These are phyloP conservation scores for Mesoclemmys tuberculata DNA, from an alignment of 2,113 vertebrate genomes.

Conservation along the genomic window DNA sequence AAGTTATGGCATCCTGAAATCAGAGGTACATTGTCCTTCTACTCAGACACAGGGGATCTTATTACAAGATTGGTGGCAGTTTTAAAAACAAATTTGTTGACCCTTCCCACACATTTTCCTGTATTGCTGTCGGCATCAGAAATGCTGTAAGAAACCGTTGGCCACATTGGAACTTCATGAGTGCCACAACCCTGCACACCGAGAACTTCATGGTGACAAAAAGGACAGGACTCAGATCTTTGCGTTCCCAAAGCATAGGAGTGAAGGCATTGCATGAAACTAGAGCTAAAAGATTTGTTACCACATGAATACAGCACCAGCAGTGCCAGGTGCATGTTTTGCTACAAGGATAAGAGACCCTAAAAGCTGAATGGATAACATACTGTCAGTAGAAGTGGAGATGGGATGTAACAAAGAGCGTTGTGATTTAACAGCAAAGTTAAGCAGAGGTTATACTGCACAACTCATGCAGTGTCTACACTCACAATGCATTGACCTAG, in stretches of 20 bases:
- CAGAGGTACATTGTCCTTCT: fast-evolving
- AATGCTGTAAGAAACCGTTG: not conserved
- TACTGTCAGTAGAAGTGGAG: fast-evolving
- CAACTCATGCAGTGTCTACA: not conserved
- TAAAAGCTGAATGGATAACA: not conserved
- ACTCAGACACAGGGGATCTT: fast-evolving
- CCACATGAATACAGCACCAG: not conserved
- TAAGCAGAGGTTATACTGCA: fast-evolving
- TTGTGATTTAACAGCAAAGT: not conserved
- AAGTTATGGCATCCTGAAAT: not conserved
- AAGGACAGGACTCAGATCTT: not conserved
- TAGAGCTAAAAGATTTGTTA: not conserved
- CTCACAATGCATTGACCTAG: not conserved
- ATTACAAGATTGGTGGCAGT: fast-evolving
- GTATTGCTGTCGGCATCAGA: not conserved
- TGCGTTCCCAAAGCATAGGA: not conserved
- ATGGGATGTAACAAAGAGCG: fast-evolving
- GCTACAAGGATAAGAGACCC: not conserved
- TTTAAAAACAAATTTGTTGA: fast-evolving
- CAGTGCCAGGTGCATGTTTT: not conserved
- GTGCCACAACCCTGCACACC: fast-evolving
- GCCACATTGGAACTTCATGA: fast-evolving
- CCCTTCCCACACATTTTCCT: not conserved
- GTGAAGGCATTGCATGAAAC: not conserved
- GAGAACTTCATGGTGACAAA: not conserved